phyloP scores from a whole-genome alignment of 2,797 vertebrate species.

The Sylvilagus floridanus region DNA sequence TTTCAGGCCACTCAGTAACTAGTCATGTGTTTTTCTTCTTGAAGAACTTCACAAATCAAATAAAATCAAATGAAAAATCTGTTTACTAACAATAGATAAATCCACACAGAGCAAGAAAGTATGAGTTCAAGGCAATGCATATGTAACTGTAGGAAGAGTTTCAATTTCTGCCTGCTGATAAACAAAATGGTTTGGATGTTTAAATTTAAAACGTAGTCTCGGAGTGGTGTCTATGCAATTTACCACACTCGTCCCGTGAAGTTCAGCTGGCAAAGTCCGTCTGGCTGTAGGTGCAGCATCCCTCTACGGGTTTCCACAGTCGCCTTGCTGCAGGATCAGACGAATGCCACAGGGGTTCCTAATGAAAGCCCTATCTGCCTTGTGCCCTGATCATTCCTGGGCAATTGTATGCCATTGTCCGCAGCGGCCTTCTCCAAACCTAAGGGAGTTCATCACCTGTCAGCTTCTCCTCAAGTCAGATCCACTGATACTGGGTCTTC shows the following conservation, averaged over 20 bases:
- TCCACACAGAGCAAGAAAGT: background rate
- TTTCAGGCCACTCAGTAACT: background rate
- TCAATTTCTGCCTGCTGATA: background rate
- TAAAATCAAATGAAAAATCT: background rate
- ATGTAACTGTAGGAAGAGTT: background rate
- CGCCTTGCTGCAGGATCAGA: background rate
- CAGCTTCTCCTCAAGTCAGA: background rate
- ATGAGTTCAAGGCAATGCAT: background rate
- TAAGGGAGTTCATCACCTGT: background rate
- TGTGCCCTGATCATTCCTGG: background rate
- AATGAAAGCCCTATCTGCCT: background rate
- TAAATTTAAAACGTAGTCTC: background rate
- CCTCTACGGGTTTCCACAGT: background rate
- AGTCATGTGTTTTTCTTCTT: background rate
- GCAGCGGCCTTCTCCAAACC: background rate
- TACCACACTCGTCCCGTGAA: background rate
- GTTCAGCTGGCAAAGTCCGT: background rate
- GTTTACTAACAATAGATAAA: background rate
- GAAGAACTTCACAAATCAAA: background rate
- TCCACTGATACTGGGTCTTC: background rate
- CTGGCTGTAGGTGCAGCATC: background rate
- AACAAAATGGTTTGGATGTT: background rate
- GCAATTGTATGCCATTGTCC: accelerated
- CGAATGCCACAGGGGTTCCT: background rate
- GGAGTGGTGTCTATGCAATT: background rate